These are phyloP conservation scores for Drosophila mimetica DNA, from an alignment of 2,888 invertebrate species.

Conservation along the genomic window DNA sequence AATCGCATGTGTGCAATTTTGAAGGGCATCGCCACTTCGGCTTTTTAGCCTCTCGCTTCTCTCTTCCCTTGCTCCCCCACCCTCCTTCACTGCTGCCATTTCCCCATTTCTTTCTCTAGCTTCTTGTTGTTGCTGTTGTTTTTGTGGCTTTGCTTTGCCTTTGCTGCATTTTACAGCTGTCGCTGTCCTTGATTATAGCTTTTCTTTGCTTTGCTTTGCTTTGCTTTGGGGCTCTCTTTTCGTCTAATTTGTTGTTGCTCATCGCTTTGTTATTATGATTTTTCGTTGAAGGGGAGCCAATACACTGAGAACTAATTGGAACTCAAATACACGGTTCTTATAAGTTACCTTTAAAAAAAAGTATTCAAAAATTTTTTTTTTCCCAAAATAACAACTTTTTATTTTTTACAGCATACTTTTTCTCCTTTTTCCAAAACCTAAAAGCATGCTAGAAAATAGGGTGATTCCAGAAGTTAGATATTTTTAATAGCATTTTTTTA, in stretches of 20 bases:
- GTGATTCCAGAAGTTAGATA: no score
- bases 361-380: no score
- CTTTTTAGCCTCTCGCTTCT: slow-evolving; percentile 38
- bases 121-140: slow-evolving; percentile 56
- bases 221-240: slow-evolving; percentile 46
- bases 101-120: slow-evolving; percentile 55
- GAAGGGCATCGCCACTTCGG: slow-evolving; percentile 73
- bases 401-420: no score
- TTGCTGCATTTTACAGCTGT: slow-evolving; percentile 46
- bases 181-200: slow-evolving; percentile 49
- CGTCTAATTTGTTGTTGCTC: slow-evolving; percentile 57
- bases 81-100: slow-evolving; percentile 39
- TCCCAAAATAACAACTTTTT: no score
- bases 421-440: no score
- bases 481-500: no score
- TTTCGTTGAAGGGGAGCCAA: slow-evolving; percentile 43
- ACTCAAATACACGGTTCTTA: no score
- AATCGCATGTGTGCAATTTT: slow-evolving; percentile 40
- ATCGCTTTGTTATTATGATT: slow-evolving; percentile 74
- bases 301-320: neutral
- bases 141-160: slow-evolving; percentile 26
- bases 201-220: slow-evolving; percentile 41
- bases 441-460: no score
- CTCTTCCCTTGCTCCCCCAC: no score
- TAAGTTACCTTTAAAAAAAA: no score